Conservation (phyloP, 2,797 vertebrate species). For the Myotis findleyi region DNA sequence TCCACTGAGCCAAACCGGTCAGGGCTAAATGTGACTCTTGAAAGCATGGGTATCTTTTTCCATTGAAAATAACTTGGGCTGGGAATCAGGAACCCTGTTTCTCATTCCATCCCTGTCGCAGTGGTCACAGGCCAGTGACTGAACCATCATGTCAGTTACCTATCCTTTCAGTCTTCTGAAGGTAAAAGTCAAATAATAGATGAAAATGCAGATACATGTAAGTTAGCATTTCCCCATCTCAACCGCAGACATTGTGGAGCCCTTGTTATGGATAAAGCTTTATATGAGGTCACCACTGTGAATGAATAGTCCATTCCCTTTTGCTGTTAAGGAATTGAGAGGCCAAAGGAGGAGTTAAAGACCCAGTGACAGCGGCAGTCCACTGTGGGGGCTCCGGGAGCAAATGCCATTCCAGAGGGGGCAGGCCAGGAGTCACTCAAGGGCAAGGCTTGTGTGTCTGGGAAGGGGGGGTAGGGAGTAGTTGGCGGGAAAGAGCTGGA, state of each 20-base stretch:
- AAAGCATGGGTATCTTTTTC: background rate
- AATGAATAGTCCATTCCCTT: background rate
- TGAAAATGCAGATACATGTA: background rate
- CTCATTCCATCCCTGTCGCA: background rate
- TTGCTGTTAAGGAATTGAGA: background rate
- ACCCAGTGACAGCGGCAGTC: background rate
- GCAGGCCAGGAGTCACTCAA: background rate
- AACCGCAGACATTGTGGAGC: background rate
- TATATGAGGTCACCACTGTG: background rate
- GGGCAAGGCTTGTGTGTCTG: background rate
- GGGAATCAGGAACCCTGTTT: background rate
- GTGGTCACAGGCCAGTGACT: background rate
- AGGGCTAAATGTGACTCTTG: background rate
- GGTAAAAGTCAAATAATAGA: conserved; percentile 34
- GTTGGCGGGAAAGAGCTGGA: background rate
- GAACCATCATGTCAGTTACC: background rate
- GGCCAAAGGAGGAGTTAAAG: background rate
- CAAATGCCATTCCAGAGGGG: background rate
- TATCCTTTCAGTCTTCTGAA: background rate
- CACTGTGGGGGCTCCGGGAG: background rate
- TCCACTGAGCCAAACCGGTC: no score
- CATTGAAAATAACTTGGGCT: background rate
- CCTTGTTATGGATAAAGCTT: background rate
- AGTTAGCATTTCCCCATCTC: conserved; percentile 22
- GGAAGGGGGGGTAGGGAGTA: background rate